Evolutionary conservation across 2,888 invertebrate species (phyloP), one percentile per base, ranked within the genome.

Genomic region (Tiliacea aurago): DNA sequence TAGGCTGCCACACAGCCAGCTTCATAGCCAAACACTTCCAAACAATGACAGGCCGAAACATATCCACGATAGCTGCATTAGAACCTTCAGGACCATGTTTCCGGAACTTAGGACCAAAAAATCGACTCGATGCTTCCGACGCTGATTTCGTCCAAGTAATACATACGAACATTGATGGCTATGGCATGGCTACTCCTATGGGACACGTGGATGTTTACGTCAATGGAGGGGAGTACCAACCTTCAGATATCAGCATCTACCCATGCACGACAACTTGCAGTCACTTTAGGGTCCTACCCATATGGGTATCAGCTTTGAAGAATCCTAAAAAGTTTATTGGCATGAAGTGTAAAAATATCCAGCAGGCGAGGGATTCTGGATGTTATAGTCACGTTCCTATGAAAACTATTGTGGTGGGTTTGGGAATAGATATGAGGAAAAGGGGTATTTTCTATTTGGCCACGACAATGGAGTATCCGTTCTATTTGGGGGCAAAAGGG

Each of bases 71-170:
- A 28, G 91, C 94, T 0, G 92, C 93, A 0, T 72, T 96, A 59
- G 96, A 95, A 80, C 96, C 96, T 0, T 94, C 95, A 0, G 96
- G 96, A 0, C 95, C 96, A 0, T 96, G 96, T 80, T 96, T 95
- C 53, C 90, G 96, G 65, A 90, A 87, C 3, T 76, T 95, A 20
- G 90, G 85, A 0, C 80, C 90, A 0, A 81, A 89, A 0, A 92
- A 95, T 0, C 87, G 96, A 62, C 87, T 96, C 0, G 91, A 93
- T 62, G 88, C 92, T 0, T 92, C 94, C 0, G 89, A 95, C 65
- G 95, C 95, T 0, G 95, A 95, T 73, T 96, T 95, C 55, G 95
- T 96, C 0, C 93, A 94, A 84, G 95, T 96, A 0, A 84, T 96
- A 9, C 96, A 96, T 68, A 95, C 95, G 0, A 96, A 96, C 69